Evolutionary conservation across 2,888 invertebrate species (phyloP).

Genomic region (Metallyticus violacea): DNA sequence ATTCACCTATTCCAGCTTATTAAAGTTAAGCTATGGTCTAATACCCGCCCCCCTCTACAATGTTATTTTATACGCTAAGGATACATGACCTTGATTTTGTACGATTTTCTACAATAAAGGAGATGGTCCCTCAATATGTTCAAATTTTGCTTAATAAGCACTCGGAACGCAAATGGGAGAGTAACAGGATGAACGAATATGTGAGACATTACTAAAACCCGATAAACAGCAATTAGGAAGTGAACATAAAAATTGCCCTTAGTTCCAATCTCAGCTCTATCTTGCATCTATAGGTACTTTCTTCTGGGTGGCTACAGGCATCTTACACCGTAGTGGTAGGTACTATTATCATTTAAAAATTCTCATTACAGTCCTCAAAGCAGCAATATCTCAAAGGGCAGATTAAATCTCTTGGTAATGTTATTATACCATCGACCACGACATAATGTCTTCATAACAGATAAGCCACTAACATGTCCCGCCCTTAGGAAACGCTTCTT

Average conservation of each 20-base stretch:
- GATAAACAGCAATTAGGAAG: not conserved
- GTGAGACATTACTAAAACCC: not conserved
- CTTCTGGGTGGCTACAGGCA: not conserved
- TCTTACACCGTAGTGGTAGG: not conserved
- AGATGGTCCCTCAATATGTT: too few species aligned
- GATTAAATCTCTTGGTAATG: not conserved
- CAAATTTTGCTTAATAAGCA: too few species aligned
- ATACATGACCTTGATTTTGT: too few species aligned
- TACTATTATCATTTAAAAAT: not conserved
- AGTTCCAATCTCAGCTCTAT: not conserved
- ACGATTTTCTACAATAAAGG: too few species aligned
- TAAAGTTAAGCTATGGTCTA: too few species aligned
- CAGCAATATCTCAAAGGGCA: not conserved
- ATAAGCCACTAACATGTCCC: not conserved
- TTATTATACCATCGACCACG: not conserved
- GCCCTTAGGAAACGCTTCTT: not conserved
- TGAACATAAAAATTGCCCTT: too few species aligned
- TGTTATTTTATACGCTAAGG: too few species aligned
- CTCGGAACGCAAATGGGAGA: too few species aligned
- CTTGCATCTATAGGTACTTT: not conserved
- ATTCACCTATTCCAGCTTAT: too few species aligned
- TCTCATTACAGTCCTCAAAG: not conserved
- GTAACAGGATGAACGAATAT: not conserved
- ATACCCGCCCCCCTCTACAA: too few species aligned
- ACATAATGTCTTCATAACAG: not conserved